Conservation (phyloP, 2,797 vertebrate genomes). For the Gambusia yucatana region DNA sequence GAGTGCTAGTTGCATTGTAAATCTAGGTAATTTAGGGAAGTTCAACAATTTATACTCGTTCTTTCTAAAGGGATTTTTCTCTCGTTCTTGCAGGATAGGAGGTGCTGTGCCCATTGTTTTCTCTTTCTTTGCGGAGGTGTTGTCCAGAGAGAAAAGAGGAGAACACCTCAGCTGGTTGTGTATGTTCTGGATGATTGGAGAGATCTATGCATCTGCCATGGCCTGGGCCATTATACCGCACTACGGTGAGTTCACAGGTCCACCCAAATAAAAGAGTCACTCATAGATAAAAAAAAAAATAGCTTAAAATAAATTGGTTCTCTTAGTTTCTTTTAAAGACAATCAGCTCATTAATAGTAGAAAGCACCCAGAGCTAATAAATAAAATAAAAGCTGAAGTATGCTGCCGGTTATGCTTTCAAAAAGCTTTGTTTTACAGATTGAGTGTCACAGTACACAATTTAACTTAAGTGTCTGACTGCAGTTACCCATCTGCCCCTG, state of each 20-base stretch:
- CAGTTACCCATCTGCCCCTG: not conserved
- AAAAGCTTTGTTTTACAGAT: constrained; percentile 4
- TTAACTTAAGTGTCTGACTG: constrained; percentile 16
- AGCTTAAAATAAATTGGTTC: not conserved
- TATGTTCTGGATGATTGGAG: constrained; percentile 99
- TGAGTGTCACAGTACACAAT: constrained; percentile 10
- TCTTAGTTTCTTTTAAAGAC: not conserved
- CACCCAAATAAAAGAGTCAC: not conserved
- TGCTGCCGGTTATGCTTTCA: not conserved
- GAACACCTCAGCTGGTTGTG: constrained; percentile 98
- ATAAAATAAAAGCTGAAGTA: not conserved
- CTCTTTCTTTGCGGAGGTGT: constrained; percentile 96
- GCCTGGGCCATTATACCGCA: constrained; percentile 99
- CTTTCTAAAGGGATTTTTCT: constrained; percentile 32
- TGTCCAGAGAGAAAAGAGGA: constrained; percentile 95
- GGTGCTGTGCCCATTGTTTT: constrained; percentile 96
- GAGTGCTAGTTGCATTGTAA: not conserved
- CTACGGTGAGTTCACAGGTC: constrained; percentile 86
- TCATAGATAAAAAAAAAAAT: not conserved
- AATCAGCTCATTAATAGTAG: not conserved
- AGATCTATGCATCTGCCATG: constrained; percentile 98
- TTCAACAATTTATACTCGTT: not conserved
- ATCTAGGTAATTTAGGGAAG: not conserved
- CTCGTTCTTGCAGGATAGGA: constrained; percentile 87
- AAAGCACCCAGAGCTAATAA: not conserved